Base-by-base conservation (phyloP, 2,797 vertebrate species). In the Masticophis lateralis region DNA sequence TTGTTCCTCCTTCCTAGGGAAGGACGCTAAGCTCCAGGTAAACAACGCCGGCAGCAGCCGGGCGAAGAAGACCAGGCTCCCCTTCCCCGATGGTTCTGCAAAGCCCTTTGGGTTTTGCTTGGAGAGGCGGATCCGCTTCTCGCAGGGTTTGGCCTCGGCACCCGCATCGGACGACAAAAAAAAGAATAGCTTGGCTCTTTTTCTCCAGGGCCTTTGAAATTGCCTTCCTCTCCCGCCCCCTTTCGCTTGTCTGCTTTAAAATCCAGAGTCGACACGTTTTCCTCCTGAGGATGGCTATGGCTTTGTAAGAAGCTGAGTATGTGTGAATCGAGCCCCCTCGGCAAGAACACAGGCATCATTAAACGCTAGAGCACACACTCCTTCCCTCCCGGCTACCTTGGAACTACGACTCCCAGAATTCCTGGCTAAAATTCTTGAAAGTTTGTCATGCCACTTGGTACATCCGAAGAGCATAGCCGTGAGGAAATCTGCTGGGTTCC, bases 181-280 rank as follows among this genome's bases (percentile, higher is more conserved):
- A 43, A 37, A 11, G 20, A 83, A 43, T 1, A 83, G 74, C 20
- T 25, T 47, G 47, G 74, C 37, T 83, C 4, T 25, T 83, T 47
- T 25, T 47, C 37, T 47, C 74, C 69, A 20, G 69, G 7, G 32
- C 69, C 74, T 22, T 25, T 83, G 37, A 47, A 83, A 83, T 22
- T 47, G 37, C 37, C 8, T 11, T 1, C 9, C 9, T 51, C 0
- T 32, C 32, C 8, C 0, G 14, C 9, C 18, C 8, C 8, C 3
- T 43, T 79, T 79, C 37, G 7, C 32, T 43, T 43, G 22, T 79
- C 74, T 43, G 74, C 18, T 18, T 43, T 79, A 43, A 43, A 79
- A 79, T 10, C 18, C n/a, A 32, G n/a, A 32, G n/a, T 2, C 5
- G 14, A 69, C n/a, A 10, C 37, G 32, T 79, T 43, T 79, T 43